These are phyloP conservation scores for Schizotus pectinicornis DNA, from an alignment of 2,888 invertebrate genomes.

Conservation along the genomic window DNA sequence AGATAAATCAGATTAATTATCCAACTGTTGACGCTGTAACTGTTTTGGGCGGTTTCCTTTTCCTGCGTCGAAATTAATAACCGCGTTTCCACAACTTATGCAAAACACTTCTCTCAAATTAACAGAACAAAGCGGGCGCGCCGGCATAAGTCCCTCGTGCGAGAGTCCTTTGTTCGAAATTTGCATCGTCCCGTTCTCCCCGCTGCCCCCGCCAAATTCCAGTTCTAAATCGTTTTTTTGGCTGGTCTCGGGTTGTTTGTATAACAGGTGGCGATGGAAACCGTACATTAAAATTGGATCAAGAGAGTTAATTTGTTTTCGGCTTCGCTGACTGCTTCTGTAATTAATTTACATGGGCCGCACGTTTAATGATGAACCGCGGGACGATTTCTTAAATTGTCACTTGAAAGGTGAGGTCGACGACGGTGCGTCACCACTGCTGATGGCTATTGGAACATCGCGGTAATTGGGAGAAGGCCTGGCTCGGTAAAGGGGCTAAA, in stretches of 20 bases:
- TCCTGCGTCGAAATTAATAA: too few relatives aligned
- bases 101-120: too few relatives aligned
- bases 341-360: constrained; percentile 9
- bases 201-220: constrained; percentile 28
- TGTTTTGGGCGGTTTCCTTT: too few relatives aligned
- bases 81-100: too few relatives aligned
- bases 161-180: constrained; percentile 28
- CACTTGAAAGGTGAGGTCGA: too few relatives aligned
- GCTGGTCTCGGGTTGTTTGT: constrained; percentile 38
- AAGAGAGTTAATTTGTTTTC: constrained; percentile 49
- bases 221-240: constrained; percentile 42
- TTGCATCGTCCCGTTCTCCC: constrained; percentile 29
- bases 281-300: constrained; percentile 55
- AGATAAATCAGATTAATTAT: too few relatives aligned
- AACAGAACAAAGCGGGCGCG: too few relatives aligned
- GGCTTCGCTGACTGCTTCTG: constrained; percentile 23
- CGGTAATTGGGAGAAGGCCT: neutral
- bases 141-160: neutral
- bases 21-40: too few relatives aligned
- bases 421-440: too few relatives aligned
- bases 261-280: constrained; percentile 53
- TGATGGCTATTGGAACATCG: too few relatives aligned
- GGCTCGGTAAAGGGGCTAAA: constrained; percentile 16
- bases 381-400: too few relatives aligned
- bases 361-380: constrained; percentile 4